Conservation (phyloP, 2,797 vertebrate species). For the Crenichthys baileyi region DNA sequence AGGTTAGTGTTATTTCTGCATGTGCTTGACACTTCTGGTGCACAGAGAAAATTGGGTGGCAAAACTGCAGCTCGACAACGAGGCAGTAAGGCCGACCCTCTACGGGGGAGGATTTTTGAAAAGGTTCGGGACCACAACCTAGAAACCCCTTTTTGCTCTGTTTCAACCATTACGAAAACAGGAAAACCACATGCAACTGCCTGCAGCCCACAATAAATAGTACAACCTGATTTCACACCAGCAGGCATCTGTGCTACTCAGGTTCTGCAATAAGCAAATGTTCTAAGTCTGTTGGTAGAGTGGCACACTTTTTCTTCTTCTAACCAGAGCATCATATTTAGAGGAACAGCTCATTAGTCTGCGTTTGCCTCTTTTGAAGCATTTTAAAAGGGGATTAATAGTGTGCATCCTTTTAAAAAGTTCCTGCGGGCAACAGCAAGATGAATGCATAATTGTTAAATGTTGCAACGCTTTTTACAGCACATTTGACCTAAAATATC, state of each 20-base stretch:
- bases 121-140: conserved; percentile 79
- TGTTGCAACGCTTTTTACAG: conserved; percentile 14
- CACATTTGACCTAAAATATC: conserved; percentile 5
- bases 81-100: conserved; percentile 65
- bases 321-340: conserved; percentile 47
- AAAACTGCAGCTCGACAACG: conserved; percentile 32
- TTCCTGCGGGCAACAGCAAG: conserved; percentile 20
- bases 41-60: conserved; percentile 59
- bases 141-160: conserved; percentile 81
- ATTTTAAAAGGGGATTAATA: conserved; percentile 41
- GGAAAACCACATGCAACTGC: conserved; percentile 83
- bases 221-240: conserved; percentile 74
- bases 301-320: conserved; percentile 64
- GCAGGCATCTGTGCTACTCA: conserved; percentile 65
- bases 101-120: conserved; percentile 50
- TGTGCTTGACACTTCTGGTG: conserved; percentile 69
- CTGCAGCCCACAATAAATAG: conserved; percentile 74
- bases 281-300: conserved; percentile 53
- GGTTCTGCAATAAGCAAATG: conserved; percentile 59
- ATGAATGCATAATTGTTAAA: conserved; percentile 27
- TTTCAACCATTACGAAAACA: conserved; percentile 79
- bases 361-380: conserved; percentile 35
- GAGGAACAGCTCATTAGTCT: conserved; percentile 34
- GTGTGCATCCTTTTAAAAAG: conserved; percentile 24
- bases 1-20: conserved; percentile 70